Evolutionary conservation across 2,113 vertebrate species (phyloP), one percentile per base, ranked within the genome.

Genomic region (Lota lota): DNA sequence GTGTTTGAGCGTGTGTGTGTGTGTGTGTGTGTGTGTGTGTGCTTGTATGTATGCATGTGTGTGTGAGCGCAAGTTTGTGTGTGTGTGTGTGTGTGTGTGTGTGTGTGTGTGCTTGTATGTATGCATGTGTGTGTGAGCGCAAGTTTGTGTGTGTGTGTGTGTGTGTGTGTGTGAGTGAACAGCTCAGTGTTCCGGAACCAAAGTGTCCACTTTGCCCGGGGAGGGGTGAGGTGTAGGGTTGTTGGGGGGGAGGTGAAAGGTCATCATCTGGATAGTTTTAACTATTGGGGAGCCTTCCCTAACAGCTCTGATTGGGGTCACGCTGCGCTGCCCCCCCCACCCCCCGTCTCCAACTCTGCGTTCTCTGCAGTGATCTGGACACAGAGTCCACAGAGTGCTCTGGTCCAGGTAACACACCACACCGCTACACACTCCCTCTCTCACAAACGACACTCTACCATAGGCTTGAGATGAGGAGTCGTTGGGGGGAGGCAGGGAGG

Each of bases 201-300:
- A 70, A 83, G 83, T 87, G 77, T 83, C 85, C 81, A 79, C 78
- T 73, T 79, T 76, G 75, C 68, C 69, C 64, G 64, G 63, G 36
- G 69, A 61, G 69, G 71, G 56, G 51, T 54, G 51, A 18, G 51
- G 51, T 54, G 51, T n/a, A n/a, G n/a, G 51, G 51, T 54, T 54
- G 17, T 14, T 3, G 77, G 76, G 74, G 74, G 81, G 15, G 65
- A 70, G 81, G 81, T 88, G 85, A 82, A 66, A 88, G 89, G 83
- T 89, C 80, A 67, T 92, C 87, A 90, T 93, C 88, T 93, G 90
- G 88, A 91, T 90, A 90, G 88, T 86, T 91, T 90, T 89, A 91
- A 85, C 78, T 83, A 72, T 87, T 87, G 71, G 69, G 68, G 74
- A 82, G 84, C 33, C 72, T 75, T 77, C 78, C 82, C 78, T 87